phyloP scores from a whole-genome alignment of 2,888 invertebrate species.

The Tortrix viridana region DNA sequence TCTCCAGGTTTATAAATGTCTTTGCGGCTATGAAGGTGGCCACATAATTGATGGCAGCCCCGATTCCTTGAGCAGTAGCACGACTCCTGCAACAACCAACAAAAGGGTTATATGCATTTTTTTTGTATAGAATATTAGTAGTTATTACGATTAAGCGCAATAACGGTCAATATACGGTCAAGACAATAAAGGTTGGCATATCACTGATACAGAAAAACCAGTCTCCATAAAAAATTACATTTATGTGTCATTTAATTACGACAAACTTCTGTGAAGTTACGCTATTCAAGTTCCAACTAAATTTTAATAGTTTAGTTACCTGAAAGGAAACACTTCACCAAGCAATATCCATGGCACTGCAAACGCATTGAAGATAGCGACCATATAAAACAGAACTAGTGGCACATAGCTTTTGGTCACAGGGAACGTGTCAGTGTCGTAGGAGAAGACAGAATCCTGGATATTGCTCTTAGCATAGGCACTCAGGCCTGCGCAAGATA shows the following conservation, averaged over 20 bases:
- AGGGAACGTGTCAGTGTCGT: conserved; percentile 68
- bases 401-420: conserved; percentile 67
- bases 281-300: neutral
- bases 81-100: conserved; percentile 68
- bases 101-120: neutral
- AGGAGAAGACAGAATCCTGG: conserved; percentile 69
- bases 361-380: conserved; percentile 68
- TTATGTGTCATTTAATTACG: too few species aligned
- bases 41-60: conserved; percentile 81
- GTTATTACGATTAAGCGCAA: too few species aligned
- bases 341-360: conserved; percentile 83
- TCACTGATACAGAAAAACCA: too few species aligned
- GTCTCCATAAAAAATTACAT: too few species aligned
- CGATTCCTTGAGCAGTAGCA: conserved; percentile 79
- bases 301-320: conserved; percentile 55
- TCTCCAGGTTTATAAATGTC: conserved; percentile 79
- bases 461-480: conserved; percentile 68
- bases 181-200: too few species aligned
- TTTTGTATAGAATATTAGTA: neutral
- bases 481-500: conserved; percentile 70
- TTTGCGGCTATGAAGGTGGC: conserved; percentile 81
- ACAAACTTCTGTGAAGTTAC: too few species aligned
- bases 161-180: too few species aligned
- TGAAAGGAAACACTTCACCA: conserved; percentile 84
- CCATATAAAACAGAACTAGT: conserved; percentile 65